Evolutionary conservation across 2,797 vertebrate species (phyloP), one percentile per base, ranked within the genome.

Genomic region (Halcyon badia): DNA sequence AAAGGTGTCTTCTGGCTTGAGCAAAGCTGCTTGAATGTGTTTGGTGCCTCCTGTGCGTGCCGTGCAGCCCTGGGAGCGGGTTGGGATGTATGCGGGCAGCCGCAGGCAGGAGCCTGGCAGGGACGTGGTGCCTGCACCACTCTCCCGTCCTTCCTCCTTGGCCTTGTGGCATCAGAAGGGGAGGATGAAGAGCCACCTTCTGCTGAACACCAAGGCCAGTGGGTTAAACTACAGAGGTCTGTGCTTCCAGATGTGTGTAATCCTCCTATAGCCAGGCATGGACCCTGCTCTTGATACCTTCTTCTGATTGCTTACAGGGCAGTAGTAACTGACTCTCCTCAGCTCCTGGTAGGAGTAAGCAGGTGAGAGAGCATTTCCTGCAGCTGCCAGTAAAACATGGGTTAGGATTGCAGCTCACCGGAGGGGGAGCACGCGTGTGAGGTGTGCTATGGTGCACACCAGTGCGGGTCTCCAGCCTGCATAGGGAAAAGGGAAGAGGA

Each of bases 371-470:
- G 19, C 39, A 26, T 87, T 94, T 89, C 57, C 33, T 52, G 83
- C 71, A 90, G 78, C 61, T 48, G 25, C 25, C 24, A n/a, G 65
- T 52, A 84, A 52, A 61, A 20, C 30, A 3, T 21, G 25, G 12
- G 5, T 76, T 64, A 79, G 58, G 21, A 33, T 24, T 81, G 57
- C 25, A 24, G 51, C 28, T 83, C 41, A 7, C 21, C 49, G 39
- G 35, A 49, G 28, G 16, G 14, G 7, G 3, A 64, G 4, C 4
- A 11, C 1, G 3, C 52, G 17, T 0, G 0, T 33, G 30, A 70
- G 39, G 60, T 8, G 3, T 9, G 3, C 17, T 31, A 5, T 61
- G 13, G 13, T 54, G 58, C 42, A 5, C 12, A 2, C 56, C 57
- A 17, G 25, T 62, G 39, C 60, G 33, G 28, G 14, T 88, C 20